Conservation (phyloP, 2,888 invertebrate species). For the Torymus auratus region DNA sequence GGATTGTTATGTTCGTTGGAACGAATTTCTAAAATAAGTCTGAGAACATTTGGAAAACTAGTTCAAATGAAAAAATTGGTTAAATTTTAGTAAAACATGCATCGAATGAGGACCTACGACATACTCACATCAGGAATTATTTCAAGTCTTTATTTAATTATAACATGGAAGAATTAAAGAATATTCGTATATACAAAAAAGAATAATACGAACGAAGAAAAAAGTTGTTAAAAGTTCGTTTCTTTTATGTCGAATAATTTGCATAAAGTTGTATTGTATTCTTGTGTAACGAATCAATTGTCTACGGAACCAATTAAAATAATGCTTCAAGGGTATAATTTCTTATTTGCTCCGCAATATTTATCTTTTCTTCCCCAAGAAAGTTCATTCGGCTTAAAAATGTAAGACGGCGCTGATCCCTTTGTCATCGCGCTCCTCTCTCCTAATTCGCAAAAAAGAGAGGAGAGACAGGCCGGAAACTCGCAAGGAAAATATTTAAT, state of each 20-base stretch:
- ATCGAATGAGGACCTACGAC: conserved; percentile 11
- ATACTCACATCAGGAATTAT: conserved; percentile 8
- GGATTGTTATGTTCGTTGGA: too few relatives aligned
- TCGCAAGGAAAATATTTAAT: conserved; percentile 34
- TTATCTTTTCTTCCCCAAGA: not conserved
- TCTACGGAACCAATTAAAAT: not conserved
- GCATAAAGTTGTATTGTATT: too few relatives aligned
- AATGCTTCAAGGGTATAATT: not conserved
- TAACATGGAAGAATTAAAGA: too few relatives aligned
- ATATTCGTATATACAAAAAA: too few relatives aligned
- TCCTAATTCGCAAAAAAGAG: not conserved
- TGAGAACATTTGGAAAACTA: not conserved
- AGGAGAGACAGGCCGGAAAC: too few relatives aligned
- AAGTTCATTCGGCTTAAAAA: not conserved
- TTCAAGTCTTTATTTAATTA: conserved; percentile 6
- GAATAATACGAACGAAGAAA: too few relatives aligned
- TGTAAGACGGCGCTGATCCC: conserved; percentile 1
- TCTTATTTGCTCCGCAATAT: too few relatives aligned
- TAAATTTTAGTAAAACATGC: conserved; percentile 41
- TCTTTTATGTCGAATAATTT: too few relatives aligned
- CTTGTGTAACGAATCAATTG: too few relatives aligned
- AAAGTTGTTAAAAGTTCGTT: too few relatives aligned
- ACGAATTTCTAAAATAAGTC: too few relatives aligned
- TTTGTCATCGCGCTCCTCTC: conserved; percentile 14
- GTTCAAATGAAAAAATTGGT: conserved; percentile 36